These are phyloP conservation scores for Corythornis leucogaster DNA, from an alignment of 2,797 vertebrate genomes.

Conservation along the genomic window DNA sequence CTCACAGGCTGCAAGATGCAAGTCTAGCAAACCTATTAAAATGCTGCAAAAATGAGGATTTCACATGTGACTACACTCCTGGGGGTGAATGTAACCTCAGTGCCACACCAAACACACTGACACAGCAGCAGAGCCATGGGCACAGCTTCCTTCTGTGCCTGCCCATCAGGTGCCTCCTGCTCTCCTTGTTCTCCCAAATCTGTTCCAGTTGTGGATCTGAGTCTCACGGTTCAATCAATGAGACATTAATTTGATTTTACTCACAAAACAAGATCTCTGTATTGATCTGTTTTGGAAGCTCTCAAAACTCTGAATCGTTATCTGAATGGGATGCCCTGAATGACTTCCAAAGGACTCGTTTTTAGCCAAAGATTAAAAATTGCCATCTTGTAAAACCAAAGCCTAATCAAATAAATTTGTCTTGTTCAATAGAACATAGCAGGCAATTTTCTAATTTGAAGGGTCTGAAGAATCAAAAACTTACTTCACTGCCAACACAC, in stretches of 20 bases:
- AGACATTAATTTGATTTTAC: background rate
- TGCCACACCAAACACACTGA: background rate
- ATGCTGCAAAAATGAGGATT: background rate
- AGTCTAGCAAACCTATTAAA: background rate
- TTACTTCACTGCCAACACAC: background rate
- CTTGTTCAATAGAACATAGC: background rate
- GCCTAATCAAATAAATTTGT: background rate
- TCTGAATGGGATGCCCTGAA: background rate
- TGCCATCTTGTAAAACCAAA: background rate
- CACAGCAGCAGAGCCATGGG: background rate
- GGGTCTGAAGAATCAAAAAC: background rate
- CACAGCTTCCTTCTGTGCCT: background rate
- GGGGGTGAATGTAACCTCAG: background rate
- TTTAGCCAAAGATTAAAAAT: background rate
- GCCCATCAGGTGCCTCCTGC: background rate
- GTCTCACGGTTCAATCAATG: background rate
- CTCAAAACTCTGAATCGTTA: background rate
- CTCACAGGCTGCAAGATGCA: background rate
- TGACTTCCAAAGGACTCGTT: background rate
- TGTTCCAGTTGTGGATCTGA: background rate
- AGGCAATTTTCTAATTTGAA: background rate
- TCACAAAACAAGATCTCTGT: background rate
- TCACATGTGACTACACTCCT: background rate
- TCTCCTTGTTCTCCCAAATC: background rate
- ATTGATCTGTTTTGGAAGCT: background rate